Conservation (phyloP, 2,888 invertebrate species). For the Cephus sareptanus region DNA sequence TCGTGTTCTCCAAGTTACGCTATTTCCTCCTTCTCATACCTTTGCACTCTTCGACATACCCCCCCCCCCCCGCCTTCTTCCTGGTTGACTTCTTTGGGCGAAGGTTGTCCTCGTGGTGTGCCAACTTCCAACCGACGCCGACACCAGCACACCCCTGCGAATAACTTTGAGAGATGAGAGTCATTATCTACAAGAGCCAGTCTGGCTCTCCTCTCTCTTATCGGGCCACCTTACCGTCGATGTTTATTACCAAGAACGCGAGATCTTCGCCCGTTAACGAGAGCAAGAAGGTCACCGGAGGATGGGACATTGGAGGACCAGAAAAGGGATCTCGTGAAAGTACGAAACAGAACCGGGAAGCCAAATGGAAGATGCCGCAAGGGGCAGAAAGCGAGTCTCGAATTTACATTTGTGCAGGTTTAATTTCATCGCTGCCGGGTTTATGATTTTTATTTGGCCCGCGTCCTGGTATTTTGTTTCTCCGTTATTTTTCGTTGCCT, state of each 20-base stretch:
- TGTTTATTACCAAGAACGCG: background rate
- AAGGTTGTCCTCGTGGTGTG: background rate
- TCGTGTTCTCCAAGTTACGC: background rate
- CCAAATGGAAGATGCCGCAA: background rate
- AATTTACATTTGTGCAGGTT: background rate
- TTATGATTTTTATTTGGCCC: slow-evolving; percentile 15
- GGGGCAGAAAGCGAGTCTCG: background rate
- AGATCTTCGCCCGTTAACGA: background rate
- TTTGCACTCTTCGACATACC: background rate
- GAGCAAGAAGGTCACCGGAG: background rate
- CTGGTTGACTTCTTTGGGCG: background rate
- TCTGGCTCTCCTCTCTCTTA: background rate
- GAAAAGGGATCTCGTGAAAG: background rate
- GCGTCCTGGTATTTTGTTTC: slow-evolving; percentile 7
- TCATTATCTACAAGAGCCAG: slow-evolving; percentile 5
- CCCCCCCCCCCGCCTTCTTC: background rate
- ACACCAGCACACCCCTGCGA: background rate
- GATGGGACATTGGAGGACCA: background rate
- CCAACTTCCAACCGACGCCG: background rate
- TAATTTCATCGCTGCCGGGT: slow-evolving; percentile 14
- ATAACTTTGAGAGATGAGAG: slow-evolving; percentile 18
- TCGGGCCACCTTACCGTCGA: background rate
- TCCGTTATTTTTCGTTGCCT: slow-evolving; percentile 14
- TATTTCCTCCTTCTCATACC: background rate
- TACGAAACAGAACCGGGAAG: background rate